Evolutionary conservation across 2,797 vertebrate genomes (phyloP).

Genomic region (Coregonus ussuriensis): DNA sequence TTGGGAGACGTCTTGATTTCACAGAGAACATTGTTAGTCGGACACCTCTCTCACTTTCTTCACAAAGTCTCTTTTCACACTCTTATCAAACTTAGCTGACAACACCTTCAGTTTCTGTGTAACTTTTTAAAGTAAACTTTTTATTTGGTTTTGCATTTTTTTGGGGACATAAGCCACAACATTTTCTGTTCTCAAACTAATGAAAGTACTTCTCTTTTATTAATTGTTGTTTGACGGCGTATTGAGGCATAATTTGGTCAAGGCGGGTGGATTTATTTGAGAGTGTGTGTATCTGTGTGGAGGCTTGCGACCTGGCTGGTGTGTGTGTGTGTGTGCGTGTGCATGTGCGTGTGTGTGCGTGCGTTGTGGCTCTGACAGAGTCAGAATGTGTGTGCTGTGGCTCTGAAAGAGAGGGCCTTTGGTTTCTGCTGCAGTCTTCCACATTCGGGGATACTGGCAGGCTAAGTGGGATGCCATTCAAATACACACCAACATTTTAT

Average conservation of each 20-base stretch:
- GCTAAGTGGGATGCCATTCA: background rate
- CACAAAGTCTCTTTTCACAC: too few species aligned
- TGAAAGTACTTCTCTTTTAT: slow-evolving; percentile 7
- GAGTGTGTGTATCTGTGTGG: slow-evolving; percentile 9
- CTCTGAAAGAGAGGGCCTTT: too few species aligned
- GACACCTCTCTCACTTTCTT: background rate
- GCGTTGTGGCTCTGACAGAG: too few species aligned
- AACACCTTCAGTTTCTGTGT: too few species aligned
- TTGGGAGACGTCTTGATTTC: background rate
- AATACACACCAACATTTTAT: background rate
- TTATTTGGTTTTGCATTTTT: background rate
- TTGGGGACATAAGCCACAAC: background rate
- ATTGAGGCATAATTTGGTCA: slow-evolving; percentile 10
- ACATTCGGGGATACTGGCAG: background rate
- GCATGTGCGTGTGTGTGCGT: too few species aligned
- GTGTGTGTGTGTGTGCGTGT: too few species aligned
- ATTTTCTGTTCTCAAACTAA: background rate
- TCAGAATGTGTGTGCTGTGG: too few species aligned
- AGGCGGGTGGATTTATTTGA: slow-evolving; percentile 31
- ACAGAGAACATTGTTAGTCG: background rate
- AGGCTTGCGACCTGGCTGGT: background rate
- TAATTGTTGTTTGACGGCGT: background rate
- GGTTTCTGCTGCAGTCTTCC: background rate
- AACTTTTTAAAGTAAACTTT: background rate
- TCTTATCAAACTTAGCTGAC: too few species aligned